These are phyloP conservation scores for Mesochorus sp. DNA, from an alignment of 2,888 invertebrate species.

Conservation along the genomic window DNA sequence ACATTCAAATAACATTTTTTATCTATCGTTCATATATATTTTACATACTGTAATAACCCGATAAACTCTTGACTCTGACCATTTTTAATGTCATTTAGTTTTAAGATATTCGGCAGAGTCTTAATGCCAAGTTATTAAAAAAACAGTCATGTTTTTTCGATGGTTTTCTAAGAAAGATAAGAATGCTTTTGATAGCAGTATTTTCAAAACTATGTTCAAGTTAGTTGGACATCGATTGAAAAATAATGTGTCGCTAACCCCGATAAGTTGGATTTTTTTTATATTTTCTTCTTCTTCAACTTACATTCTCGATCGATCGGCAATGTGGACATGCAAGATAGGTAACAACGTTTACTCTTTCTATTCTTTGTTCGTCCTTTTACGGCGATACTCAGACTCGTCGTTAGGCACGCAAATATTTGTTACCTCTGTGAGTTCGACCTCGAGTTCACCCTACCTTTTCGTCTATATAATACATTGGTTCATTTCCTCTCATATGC, in stretches of 20 bases:
- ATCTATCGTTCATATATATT: too few relatives aligned
- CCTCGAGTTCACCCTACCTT: neutral
- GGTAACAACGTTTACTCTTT: slow-evolving; percentile 7
- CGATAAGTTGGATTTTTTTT: neutral
- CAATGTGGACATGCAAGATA: neutral
- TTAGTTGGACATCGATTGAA: too few relatives aligned
- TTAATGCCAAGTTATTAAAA: too few relatives aligned
- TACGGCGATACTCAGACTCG: slow-evolving; percentile 20
- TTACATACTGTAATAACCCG: too few relatives aligned
- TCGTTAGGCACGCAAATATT: slow-evolving; percentile 45
- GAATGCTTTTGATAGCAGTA: too few relatives aligned
- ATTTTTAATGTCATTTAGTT: too few relatives aligned
- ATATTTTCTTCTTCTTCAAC: neutral
- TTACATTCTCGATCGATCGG: neutral
- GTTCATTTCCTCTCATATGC: slow-evolving; percentile 3
- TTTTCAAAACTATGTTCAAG: too few relatives aligned
- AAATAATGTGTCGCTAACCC: neutral
- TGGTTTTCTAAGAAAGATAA: too few relatives aligned
- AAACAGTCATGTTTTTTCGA: too few relatives aligned
- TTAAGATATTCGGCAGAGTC: too few relatives aligned
- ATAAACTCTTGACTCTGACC: too few relatives aligned
- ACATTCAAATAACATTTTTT: too few relatives aligned
- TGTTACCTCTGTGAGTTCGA: slow-evolving; percentile 2
- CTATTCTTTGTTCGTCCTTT: slow-evolving; percentile 10
- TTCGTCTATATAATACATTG: neutral